Base-by-base conservation (phyloP, 2,797 vertebrate species). In the Diglossa cyanea region DNA sequence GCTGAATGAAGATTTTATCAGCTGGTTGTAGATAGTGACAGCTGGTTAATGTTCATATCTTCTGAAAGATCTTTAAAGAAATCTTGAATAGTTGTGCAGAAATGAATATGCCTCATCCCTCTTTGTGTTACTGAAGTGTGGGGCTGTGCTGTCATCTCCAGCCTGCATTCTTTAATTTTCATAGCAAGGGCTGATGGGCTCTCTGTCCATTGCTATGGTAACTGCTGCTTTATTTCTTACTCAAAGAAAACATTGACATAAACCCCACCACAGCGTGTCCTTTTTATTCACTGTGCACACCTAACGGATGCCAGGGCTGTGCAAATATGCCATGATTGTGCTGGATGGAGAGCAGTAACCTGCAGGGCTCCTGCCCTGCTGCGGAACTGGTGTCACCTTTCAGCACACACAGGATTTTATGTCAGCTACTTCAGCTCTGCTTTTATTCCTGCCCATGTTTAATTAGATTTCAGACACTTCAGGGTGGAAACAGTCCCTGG, bases 151-250 rank as follows among this genome's bases (percentile, higher is more conserved):
- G 72, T 71, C 74, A 54, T 70, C 62, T 68, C 3, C 47, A 17
- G n/a, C 44, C 47, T 28, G 53, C 76, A 13, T 60, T 54, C 75
- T 87, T 96, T 81, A 73, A 72, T 96, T 95, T 82, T 53, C 51
- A 6, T 30, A 67, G 53, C 31, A 13, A 76, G 93, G 63, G 88
- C 77, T 76, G 57, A 30, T 86, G 75, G 50, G 86, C 47, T 13
- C 40, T 60, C 33, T 58, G 75, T 77, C 81, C 65, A 95, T 97
- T 96, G 94, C 97, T 95, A 94, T 95, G 93, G 97, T 62, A 93
- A 95, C 92, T 30, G 33, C 40, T 47, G 68, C 9, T 57, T 86
- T 88, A 70, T 66, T 90, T 91, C 81, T 75, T 60, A 50, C 73
- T 84, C 79, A 70, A 54, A 95, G 91, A 74, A 92, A 98, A 97